Evolutionary conservation across 2,888 invertebrate genomes (phyloP), one percentile per base, ranked within the genome.

Genomic region (Epinotia demarniana): DNA sequence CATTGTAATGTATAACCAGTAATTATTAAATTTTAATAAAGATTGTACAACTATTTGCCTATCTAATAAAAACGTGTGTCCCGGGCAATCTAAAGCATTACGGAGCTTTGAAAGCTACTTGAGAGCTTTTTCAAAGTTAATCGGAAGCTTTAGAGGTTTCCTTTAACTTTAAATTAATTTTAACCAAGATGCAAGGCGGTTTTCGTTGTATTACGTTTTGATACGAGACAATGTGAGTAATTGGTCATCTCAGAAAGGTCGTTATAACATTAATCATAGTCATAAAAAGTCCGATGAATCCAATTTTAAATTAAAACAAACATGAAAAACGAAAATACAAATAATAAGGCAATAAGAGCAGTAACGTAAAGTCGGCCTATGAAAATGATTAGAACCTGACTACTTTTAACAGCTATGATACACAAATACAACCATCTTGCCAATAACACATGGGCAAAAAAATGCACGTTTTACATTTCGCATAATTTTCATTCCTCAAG

Each of bases 81-180:
- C n/a, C 23, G 69, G 11, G 23, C 46, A 12, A 46, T 60, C 46
- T n/a, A 8, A 12, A 27, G 69, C 27, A 58, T 70, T 70, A 58
- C n/a, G 11, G 27, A 19, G 60, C 60, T 70, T 70, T 27, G 3
- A 27, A n/a, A 55, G 55, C 46, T 18, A 43, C 43, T 68, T 68
- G 33, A 18, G 33, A 58, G 68, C 57, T 58, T 58, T 68, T 68
- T 68, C 66, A n/a, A 68, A 68, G 68, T 68, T 68, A 43, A 68
- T 68, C 57, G 23, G 43, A 19, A 57, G 57, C 39, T 57, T 57
- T 39, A 19, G 43, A 68, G 9, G 57, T 68, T 19, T 5, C 16
- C 13, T 53, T 53, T n/a, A 46, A 64, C 6, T 49, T 64, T 3
- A 16, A 64, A 5, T 62, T 62, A 43, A 39, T 43, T n/a, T 62